These are phyloP conservation scores for Galago senegalensis DNA, from an alignment of 2,797 vertebrate species.

Conservation along the genomic window DNA sequence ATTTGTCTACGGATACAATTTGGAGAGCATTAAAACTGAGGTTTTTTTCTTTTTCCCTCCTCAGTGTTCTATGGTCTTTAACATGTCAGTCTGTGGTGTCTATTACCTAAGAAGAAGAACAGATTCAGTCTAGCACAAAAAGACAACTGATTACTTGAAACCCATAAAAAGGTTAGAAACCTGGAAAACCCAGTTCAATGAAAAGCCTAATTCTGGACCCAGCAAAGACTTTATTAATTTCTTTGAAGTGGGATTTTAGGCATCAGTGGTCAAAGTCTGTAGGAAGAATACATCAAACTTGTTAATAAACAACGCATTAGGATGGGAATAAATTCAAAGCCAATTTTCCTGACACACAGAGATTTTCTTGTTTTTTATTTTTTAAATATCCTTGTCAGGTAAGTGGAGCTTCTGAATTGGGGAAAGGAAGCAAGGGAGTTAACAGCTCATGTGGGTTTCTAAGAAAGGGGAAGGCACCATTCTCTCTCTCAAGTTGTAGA, in stretches of 20 bases:
- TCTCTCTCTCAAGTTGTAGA: background rate
- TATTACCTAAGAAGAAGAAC: background rate
- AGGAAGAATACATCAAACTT: background rate
- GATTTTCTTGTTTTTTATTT: background rate
- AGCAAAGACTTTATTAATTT: background rate
- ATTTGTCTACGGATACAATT: slow-evolving; percentile 1
- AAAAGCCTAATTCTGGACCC: background rate
- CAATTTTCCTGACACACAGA: background rate
- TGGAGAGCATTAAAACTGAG: background rate
- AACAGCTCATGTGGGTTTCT: background rate
- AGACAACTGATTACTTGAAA: slow-evolving; percentile 41
- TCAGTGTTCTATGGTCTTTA: background rate
- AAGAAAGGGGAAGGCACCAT: background rate
- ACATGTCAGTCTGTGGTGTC: background rate
- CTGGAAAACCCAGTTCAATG: background rate
- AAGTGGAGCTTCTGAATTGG: background rate
- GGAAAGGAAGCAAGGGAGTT: background rate
- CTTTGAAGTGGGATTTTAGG: background rate
- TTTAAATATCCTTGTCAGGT: background rate
- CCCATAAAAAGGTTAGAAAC: background rate
- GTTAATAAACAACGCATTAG: background rate
- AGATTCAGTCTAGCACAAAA: slow-evolving; percentile 16
- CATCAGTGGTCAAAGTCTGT: background rate
- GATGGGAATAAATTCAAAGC: background rate
- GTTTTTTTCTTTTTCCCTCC: background rate